Evolutionary conservation across 1,140 invertebrate genomes (phyloP).

Genomic region (Hypsibius dujardini): DNA sequence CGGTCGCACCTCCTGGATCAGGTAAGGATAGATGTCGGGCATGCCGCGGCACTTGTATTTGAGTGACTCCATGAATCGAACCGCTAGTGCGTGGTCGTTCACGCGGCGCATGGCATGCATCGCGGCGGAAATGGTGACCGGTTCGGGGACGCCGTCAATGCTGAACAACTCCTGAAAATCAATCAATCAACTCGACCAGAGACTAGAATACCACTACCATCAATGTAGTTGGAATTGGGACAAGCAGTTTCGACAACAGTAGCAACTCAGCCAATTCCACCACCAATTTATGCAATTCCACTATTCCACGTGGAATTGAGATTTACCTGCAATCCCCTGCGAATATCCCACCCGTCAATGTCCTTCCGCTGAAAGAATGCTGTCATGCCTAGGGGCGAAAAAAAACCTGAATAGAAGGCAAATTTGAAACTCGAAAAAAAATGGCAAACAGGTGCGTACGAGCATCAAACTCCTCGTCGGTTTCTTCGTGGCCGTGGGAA

Average conservation of each 20-base stretch:
- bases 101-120: conserved; percentile 73
- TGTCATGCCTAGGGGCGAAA: conserved; percentile 40
- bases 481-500: conserved; percentile 24
- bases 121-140: conserved; percentile 73
- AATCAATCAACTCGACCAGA: too few relatives aligned
- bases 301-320: too few relatives aligned
- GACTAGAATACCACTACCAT: too few relatives aligned
- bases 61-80: conserved; percentile 75
- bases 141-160: conserved; percentile 85
- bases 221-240: too few relatives aligned
- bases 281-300: too few relatives aligned
- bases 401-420: too few relatives aligned
- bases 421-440: too few relatives aligned
- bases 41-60: conserved; percentile 67
- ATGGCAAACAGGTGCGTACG: conserved; percentile 32
- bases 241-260: conserved; percentile 37
- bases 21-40: conserved; percentile 69
- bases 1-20: conserved; percentile 77
- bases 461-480: conserved; percentile 51
- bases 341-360: conserved; percentile 89
- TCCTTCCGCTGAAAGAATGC: conserved; percentile 68
- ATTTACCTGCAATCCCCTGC: conserved; percentile 56
- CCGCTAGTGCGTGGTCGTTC: conserved; percentile 78
- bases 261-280: too few relatives aligned
- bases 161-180: conserved; percentile 49